Evolutionary conservation across 2,888 invertebrate species (phyloP), one percentile per base, ranked within the genome.

Genomic region (Callinectes sapidus): DNA sequence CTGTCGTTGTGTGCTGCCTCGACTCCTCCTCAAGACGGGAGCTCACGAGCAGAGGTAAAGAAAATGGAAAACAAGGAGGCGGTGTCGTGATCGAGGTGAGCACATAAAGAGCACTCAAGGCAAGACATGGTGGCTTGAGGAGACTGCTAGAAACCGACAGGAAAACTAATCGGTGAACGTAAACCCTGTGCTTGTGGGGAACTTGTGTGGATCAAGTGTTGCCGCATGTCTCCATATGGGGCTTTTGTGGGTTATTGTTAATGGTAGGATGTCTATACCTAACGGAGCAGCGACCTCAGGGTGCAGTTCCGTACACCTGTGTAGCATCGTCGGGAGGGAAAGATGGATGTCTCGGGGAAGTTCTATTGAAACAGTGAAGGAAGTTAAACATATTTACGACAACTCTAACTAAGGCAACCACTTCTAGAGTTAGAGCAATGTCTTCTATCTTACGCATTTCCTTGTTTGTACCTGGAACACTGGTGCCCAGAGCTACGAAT

Each of bases 401-500:
- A 81, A 16, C 77, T 81, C 77, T 81, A 81, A 81, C 77, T 81
- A 81, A 28, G 10, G 35, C 77, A 81, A 81, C 77, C 77, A 81
- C 35, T 32, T 81, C 77, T 81, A 81, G 77, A 81, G 77, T 81
- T 81, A 81, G 77, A 81, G 13, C 28, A 81, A 81, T 35, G 32
- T 81, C n/a, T 81, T 81, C 77, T 81, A 81, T 32, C 77, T 10
- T 81, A 81, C 14, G 77, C 35, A 35, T 61, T 32, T 18, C 16
- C 85, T 55, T 88, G 55, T 88, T 54, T 94, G 95, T 95, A 96
- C 96, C 96, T 96, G 97, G 97, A 87, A 97, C 96, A 95, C 96
- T 96, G 18, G 97, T 97, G 94, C 97, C 97, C 92, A 97, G 96
- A 32, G 97, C 97, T 8, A 97, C 97, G 95, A 97, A 96, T 28